These are phyloP conservation scores for Nylanderia fulva DNA, from an alignment of 1,140 invertebrate species.

Conservation along the genomic window DNA sequence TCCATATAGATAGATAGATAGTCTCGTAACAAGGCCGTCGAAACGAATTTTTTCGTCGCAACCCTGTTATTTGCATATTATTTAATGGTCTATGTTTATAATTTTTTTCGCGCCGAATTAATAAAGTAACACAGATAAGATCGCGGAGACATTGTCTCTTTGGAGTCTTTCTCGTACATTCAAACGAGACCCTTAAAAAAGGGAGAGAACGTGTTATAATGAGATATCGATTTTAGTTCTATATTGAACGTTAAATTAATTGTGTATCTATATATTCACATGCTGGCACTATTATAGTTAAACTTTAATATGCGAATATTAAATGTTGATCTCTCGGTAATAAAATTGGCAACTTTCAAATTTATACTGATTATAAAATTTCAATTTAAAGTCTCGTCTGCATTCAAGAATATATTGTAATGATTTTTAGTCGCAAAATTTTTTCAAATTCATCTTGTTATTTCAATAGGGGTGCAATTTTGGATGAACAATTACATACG, in stretches of 20 bases:
- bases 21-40: slow-evolving; percentile 32
- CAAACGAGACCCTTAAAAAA: slow-evolving; percentile 1
- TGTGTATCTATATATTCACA: too few species aligned
- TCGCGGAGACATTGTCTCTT: slow-evolving; percentile 33
- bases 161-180: not conserved
- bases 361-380: not conserved
- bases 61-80: slow-evolving; percentile 44
- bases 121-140: slow-evolving; percentile 37
- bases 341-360: not conserved
- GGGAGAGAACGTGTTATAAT: not conserved
- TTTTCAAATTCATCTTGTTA: not conserved
- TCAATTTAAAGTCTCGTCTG: not conserved
- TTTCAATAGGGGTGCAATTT: not conserved
- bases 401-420: not conserved
- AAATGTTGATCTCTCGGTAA: not conserved
- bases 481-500: not conserved
- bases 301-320: slow-evolving; percentile 2
- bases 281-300: not conserved
- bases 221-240: slow-evolving; percentile 13
- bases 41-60: slow-evolving; percentile 28
- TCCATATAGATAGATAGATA: slow-evolving; percentile 36
- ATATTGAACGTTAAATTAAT: too few species aligned
- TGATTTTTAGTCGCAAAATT: not conserved
- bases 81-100: slow-evolving; percentile 40
- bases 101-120: slow-evolving; percentile 43